Conservation (phyloP, 2,797 vertebrate species). For the Falco cherrug region DNA sequence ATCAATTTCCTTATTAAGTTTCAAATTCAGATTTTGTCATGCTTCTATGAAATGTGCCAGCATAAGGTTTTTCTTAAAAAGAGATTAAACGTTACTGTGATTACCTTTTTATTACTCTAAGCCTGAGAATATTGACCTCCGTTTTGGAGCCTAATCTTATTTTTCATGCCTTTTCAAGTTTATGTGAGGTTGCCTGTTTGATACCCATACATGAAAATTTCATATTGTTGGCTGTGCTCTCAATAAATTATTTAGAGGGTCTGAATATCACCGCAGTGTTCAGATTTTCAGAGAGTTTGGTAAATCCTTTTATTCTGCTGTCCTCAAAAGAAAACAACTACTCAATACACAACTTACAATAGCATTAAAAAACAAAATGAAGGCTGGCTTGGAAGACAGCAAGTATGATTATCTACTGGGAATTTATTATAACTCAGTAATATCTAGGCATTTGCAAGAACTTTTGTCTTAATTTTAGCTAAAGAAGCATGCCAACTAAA, state of each 20-base stretch:
- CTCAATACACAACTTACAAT: not conserved
- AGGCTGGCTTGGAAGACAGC: slow-evolving; percentile 14
- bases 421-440: not conserved
- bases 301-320: slow-evolving; percentile 57
- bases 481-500: not conserved
- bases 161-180: slow-evolving; percentile 72
- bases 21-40: not conserved
- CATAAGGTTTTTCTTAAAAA: slow-evolving; percentile 4
- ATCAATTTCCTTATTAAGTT: not conserved
- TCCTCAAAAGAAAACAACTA: slow-evolving; percentile 33
- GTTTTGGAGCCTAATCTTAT: slow-evolving; percentile 60
- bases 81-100: not conserved
- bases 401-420: not conserved
- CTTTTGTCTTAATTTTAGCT: slow-evolving; percentile 24
- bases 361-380: slow-evolving; percentile 38
- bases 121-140: slow-evolving; percentile 32
- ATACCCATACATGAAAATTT: slow-evolving; percentile 80
- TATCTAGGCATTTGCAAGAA: slow-evolving; percentile 17
- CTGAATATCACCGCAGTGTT: slow-evolving; percentile 69
- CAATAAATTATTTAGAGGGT: slow-evolving; percentile 79
- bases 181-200: slow-evolving; percentile 60
- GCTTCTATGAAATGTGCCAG: not conserved
- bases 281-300: slow-evolving; percentile 63
- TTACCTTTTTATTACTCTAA: slow-evolving; percentile 23
- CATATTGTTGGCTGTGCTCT: slow-evolving; percentile 75